Conservation (phyloP, 2,888 invertebrate genomes). For the Troides helena region DNA sequence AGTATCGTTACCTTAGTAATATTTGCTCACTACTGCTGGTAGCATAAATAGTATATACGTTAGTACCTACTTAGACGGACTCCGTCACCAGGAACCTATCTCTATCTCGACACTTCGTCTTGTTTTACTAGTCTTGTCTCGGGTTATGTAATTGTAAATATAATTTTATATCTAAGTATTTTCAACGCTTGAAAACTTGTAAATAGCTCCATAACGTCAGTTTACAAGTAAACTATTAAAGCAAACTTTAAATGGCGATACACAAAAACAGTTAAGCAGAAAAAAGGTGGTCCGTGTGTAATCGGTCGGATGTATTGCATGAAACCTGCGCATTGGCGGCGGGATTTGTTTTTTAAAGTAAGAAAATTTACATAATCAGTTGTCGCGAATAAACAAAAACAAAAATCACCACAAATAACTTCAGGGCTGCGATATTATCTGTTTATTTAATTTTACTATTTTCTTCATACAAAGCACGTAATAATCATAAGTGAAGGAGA, state of each 20-base stretch:
- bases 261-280: slow-evolving; percentile 3
- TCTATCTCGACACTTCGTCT: too few species aligned
- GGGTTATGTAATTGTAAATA: neutral
- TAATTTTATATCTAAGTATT: neutral
- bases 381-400: slow-evolving; percentile 2
- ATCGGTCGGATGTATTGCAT: slow-evolving; percentile 19
- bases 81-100: too few species aligned
- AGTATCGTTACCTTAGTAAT: too few species aligned
- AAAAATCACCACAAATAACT: neutral
- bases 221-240: slow-evolving; percentile 11
- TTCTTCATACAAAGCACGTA: too few species aligned
- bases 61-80: too few species aligned
- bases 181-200: neutral
- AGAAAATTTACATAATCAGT: slow-evolving; percentile 27
- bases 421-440: slow-evolving; percentile 5
- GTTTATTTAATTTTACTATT: neutral
- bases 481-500: too few species aligned
- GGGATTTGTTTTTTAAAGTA: slow-evolving; percentile 15
- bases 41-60: too few species aligned
- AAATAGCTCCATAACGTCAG: neutral
- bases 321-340: slow-evolving; percentile 16
- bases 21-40: too few species aligned
- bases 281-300: slow-evolving; percentile 5
- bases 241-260: slow-evolving; percentile 12
- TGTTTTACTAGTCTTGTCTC: neutral